Conservation (phyloP, 2,113 vertebrate species). For the Platysteira castanea region DNA sequence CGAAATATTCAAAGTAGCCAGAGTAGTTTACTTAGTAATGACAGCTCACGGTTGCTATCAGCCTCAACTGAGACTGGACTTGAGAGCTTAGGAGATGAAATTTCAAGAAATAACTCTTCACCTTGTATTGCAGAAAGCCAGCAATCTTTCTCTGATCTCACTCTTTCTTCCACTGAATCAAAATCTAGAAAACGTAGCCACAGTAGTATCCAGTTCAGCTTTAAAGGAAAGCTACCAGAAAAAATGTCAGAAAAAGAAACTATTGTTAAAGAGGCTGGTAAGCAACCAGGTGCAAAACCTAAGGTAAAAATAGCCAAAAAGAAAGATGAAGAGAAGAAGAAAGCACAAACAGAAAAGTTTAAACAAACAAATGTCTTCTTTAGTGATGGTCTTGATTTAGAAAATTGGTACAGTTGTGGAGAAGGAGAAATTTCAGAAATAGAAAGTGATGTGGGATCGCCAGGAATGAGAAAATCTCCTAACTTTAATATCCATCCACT, state of each 20-base stretch:
- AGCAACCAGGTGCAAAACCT: slow-evolving; percentile 90
- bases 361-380: slow-evolving; percentile 90
- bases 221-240: slow-evolving; percentile 90
- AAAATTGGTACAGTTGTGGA: slow-evolving; percentile 99
- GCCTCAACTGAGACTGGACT: slow-evolving; percentile 69
- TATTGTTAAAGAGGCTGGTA: slow-evolving; percentile 76
- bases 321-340: slow-evolving; percentile 91
- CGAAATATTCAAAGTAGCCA: slow-evolving; percentile 52
- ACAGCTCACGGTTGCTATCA: slow-evolving; percentile 63
- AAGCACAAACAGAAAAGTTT: slow-evolving; percentile 82
- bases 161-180: slow-evolving; percentile 69
- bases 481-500: slow-evolving; percentile 93
- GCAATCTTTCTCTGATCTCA: slow-evolving; percentile 74
- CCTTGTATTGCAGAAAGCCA: slow-evolving; percentile 86
- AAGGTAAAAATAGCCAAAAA: slow-evolving; percentile 90
- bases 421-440: slow-evolving; percentile 98
- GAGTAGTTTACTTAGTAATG: slow-evolving; percentile 54
- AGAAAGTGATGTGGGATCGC: slow-evolving; percentile 93
- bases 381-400: slow-evolving; percentile 93
- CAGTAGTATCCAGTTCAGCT: slow-evolving; percentile 92
- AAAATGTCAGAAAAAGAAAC: slow-evolving; percentile 86
- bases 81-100: slow-evolving; percentile 80
- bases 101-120: slow-evolving; percentile 91
- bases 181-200: slow-evolving; percentile 88
- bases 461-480: slow-evolving; percentile 79